Evolutionary conservation across 1,140 invertebrate species (phyloP).

Genomic region (Portunus trituberculatus): DNA sequence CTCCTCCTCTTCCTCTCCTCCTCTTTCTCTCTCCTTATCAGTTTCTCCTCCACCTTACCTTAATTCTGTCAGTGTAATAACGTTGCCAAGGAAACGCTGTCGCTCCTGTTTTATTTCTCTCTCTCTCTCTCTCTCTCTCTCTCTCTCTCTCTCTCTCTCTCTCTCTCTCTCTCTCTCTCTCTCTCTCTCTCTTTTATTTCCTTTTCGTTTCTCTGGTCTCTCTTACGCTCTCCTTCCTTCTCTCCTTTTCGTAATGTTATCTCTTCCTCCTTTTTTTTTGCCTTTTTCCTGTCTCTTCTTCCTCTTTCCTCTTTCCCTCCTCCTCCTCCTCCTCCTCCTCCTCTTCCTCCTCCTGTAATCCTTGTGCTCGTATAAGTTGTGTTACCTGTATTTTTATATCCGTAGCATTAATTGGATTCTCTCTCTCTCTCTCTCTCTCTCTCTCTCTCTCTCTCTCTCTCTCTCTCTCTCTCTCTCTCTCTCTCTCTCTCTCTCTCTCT

Average conservation of each 20-base stretch:
- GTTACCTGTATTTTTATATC: not conserved
- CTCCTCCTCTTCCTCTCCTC: not conserved
- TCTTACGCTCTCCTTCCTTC: too few relatives aligned
- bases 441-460: conserved; percentile 1
- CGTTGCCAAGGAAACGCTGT: not conserved
- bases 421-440: not conserved
- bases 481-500: conserved; percentile 20
- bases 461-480: conserved; percentile 20
- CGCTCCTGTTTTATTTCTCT: not conserved
- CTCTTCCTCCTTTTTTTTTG: too few relatives aligned
- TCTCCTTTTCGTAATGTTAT: too few relatives aligned
- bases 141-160: conserved; percentile 20
- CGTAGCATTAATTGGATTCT: not conserved
- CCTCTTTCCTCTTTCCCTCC: too few relatives aligned
- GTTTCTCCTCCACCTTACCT: not conserved
- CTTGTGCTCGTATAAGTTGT: not conserved
- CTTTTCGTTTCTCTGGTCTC: too few relatives aligned
- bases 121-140: conserved; percentile 20
- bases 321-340: too few relatives aligned
- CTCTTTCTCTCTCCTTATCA: not conserved
- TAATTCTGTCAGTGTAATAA: not conserved
- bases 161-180: conserved; percentile 20
- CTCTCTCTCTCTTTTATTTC: not conserved
- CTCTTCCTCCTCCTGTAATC: too few relatives aligned
- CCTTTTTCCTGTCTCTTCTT: too few relatives aligned